Percentiles rank a stretch among this genome's conserved stretches.
These are phyloP conservation scores for Mormoops blainvillei DNA, from an alignment of 2,113 vertebrate genomes.

Conservation along the genomic window DNA sequence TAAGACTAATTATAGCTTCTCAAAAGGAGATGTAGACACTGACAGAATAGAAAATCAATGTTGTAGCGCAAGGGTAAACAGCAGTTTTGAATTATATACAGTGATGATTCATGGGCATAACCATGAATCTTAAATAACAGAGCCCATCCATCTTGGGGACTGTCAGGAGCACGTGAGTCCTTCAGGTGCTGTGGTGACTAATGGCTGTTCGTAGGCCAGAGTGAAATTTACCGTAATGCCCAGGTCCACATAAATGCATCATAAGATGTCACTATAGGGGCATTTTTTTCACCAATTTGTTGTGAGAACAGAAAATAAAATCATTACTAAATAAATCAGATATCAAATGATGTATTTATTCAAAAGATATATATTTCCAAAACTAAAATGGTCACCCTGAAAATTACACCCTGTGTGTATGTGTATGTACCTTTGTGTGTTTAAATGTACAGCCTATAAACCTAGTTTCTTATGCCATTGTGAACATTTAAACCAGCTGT, in stretches of 20 bases:
- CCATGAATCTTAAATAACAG: constrained; percentile 44
- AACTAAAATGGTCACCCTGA: neutral
- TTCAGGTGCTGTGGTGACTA: constrained; percentile 13
- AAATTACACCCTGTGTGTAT: neutral
- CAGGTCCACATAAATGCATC: neutral
- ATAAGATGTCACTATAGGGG: neutral
- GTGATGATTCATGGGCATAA: constrained; percentile 48
- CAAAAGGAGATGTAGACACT: constrained; percentile 31
- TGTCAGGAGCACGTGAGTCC: constrained; percentile 39
- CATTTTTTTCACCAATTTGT: neutral
- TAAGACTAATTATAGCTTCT: constrained; percentile 31
- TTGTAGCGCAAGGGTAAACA: constrained; percentile 42
- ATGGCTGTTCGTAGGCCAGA: neutral
- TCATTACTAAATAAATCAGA: neutral
- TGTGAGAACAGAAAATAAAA: neutral
- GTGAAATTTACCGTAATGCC: neutral
- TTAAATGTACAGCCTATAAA: neutral
- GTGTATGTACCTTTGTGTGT: neutral
- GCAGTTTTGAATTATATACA: constrained; percentile 51
- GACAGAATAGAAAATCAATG: constrained; percentile 20
- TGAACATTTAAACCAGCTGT: neutral
- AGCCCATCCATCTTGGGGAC: constrained; percentile 7
- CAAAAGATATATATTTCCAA: neutral
- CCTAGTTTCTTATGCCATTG: neutral
- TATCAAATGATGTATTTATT: neutral